These are phyloP conservation scores for Graphium colonna DNA, from an alignment of 2,888 invertebrate genomes.

Conservation along the genomic window DNA sequence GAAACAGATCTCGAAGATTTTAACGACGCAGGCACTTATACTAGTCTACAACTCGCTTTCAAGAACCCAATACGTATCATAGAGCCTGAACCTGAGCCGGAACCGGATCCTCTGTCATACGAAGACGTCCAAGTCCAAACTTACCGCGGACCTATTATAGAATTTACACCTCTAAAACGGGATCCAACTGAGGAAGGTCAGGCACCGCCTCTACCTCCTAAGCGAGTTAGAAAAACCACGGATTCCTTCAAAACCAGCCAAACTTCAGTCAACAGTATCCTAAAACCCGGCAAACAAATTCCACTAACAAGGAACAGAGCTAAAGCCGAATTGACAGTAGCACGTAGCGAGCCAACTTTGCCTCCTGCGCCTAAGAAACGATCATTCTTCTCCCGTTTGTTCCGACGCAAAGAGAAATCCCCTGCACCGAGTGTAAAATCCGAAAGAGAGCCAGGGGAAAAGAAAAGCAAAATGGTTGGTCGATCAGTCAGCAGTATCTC, in stretches of 20 bases:
- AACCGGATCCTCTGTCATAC: no score
- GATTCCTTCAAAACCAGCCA: constrained; percentile 65
- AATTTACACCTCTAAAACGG: constrained; percentile 72
- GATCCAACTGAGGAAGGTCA: constrained; percentile 77
- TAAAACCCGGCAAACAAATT: constrained; percentile 59
- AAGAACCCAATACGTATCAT: constrained; percentile 86
- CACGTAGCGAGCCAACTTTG: constrained; percentile 64
- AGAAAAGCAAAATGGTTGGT: constrained; percentile 69
- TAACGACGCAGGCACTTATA: constrained; percentile 89
- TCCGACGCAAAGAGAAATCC: constrained; percentile 66
- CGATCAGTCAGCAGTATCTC: constrained; percentile 82
- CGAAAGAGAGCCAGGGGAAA: constrained; percentile 54
- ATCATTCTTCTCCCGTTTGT: constrained; percentile 70
- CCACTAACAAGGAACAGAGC: constrained; percentile 51
- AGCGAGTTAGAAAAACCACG: constrained; percentile 82
- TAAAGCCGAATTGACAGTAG: constrained; percentile 44
- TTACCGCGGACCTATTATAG: constrained; percentile 75
- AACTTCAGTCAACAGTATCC: constrained; percentile 62
- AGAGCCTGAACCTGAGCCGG: constrained; percentile 66
- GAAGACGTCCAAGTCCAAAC: constrained; percentile 80
- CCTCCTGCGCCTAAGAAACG: constrained; percentile 69
- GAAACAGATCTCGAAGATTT: constrained; percentile 82
- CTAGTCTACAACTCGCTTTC: constrained; percentile 91
- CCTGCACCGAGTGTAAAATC: constrained; percentile 67
- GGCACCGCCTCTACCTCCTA: constrained; percentile 90